Evolutionary conservation across 2,113 vertebrate species (phyloP).

Genomic region (Neolamprologus sp.): DNA sequence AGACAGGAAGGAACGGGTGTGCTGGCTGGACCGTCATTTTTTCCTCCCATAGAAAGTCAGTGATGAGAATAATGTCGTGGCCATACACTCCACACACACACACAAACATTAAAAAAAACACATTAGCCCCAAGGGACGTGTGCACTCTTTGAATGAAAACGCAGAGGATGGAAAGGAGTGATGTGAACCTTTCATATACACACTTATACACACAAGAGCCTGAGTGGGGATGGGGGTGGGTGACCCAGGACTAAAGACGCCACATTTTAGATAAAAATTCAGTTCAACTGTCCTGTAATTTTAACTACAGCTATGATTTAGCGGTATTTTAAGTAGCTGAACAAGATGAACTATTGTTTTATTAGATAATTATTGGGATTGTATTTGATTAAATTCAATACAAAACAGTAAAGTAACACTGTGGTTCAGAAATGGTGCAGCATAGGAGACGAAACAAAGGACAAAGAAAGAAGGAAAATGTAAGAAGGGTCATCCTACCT

Average conservation of each 20-base stretch:
- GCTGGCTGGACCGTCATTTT: neutral
- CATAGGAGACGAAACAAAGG: constrained; percentile 22
- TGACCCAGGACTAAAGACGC: neutral
- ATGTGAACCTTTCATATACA: constrained; percentile 21
- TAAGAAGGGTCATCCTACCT: constrained; percentile 21
- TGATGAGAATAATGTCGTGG: constrained; percentile 39
- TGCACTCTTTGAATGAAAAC: constrained; percentile 32
- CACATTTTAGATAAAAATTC: neutral
- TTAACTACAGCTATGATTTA: neutral
- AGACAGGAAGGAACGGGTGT: neutral
- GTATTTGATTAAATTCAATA: neutral
- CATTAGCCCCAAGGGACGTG: constrained; percentile 37
- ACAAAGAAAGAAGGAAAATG: constrained; percentile 25
- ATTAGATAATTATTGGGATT: neutral
- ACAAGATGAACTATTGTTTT: neutral
- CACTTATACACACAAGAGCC: neutral
- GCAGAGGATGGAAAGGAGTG: neutral
- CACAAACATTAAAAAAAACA: neutral
- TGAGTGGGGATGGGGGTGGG: neutral
- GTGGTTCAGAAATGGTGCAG: neutral
- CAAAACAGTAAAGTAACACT: neutral
- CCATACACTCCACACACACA: neutral
- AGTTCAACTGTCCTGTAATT: neutral
- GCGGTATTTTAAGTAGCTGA: neutral
- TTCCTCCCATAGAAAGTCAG: constrained; percentile 43